phyloP scores from a whole-genome alignment of 2,888 invertebrate species.

The Andrena bicolor region DNA sequence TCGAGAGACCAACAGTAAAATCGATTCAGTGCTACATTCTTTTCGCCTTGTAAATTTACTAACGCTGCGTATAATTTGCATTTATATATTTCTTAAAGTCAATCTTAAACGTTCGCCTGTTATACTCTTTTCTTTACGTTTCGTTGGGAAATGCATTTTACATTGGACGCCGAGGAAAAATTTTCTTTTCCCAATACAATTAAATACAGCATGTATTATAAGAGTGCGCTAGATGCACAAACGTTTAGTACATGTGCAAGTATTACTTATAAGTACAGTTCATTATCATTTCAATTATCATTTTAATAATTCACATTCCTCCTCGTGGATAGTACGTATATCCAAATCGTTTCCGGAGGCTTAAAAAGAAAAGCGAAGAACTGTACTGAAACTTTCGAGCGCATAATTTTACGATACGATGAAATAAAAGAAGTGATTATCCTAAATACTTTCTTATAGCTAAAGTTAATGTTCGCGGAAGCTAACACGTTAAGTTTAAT shows the following conservation, averaged over 20 bases:
- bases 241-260: conserved; percentile 15
- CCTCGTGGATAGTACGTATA: neutral
- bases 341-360: conserved; percentile 9
- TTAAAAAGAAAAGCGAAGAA: conserved; percentile 14
- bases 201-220: neutral
- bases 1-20: conserved; percentile 48
- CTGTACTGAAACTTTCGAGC: neutral
- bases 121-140: neutral
- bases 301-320: neutral
- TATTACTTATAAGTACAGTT: conserved; percentile 16
- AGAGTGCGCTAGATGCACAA: conserved; percentile 5
- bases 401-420: neutral
- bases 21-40: conserved; percentile 25
- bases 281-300: conserved; percentile 5
- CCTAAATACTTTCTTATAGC: too few relatives aligned
- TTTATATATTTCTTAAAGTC: conserved; percentile 32
- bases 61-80: conserved; percentile 17
- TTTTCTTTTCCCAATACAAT: neutral
- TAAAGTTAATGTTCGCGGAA: too few relatives aligned
- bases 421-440: neutral
- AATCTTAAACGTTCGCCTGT: conserved; percentile 4
- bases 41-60: conserved; percentile 37
- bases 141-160: conserved; percentile 4
- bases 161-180: conserved; percentile 1
- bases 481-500: too few relatives aligned